These are phyloP conservation scores for Microcebus jonahi DNA, from an alignment of 2,113 vertebrate genomes.

Conservation along the genomic window DNA sequence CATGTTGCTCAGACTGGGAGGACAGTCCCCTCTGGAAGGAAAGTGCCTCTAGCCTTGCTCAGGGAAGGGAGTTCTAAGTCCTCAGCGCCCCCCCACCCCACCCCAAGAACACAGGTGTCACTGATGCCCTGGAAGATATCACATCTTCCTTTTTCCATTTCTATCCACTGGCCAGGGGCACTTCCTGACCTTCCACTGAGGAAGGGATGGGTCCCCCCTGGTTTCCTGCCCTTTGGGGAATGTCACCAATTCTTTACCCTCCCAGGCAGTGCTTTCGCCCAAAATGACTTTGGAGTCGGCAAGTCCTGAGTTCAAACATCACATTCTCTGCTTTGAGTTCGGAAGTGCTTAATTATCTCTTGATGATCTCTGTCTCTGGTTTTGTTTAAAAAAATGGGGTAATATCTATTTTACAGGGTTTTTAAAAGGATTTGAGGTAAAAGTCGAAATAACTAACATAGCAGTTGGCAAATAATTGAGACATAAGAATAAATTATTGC, in stretches of 20 bases:
- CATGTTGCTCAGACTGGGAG: background rate
- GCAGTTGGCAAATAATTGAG: background rate
- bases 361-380: background rate
- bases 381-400: background rate
- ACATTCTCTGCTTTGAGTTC: background rate
- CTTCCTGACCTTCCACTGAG: background rate
- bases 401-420: background rate
- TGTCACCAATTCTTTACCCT: background rate
- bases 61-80: background rate
- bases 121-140: background rate
- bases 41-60: background rate
- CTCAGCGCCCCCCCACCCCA: background rate
- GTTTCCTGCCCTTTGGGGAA: background rate
- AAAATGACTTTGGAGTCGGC: background rate
- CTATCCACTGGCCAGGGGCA: background rate
- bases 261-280: background rate
- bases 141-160: background rate
- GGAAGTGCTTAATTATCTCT: background rate
- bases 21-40: background rate
- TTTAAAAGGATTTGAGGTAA: background rate
- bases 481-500: background rate
- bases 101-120: background rate
- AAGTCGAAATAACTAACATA: background rate
- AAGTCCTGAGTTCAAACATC: background rate
- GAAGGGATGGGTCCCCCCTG: background rate